These are phyloP conservation scores for Hexactinellida sp. DNA, from an alignment of 37 sponge, comb jelly and placozoan species.

Conservation along the genomic window DNA sequence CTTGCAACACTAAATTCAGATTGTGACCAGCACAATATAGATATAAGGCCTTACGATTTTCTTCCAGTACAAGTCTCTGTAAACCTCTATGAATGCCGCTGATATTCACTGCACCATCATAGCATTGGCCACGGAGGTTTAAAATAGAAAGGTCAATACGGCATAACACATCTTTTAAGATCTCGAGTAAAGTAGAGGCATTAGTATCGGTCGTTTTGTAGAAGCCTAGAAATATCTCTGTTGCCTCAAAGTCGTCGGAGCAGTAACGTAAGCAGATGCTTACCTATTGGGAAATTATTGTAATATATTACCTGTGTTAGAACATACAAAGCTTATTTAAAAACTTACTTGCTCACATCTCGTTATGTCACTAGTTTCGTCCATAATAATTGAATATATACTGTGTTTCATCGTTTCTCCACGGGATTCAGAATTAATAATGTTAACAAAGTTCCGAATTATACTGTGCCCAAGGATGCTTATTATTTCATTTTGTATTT, in stretches of 20 bases:
- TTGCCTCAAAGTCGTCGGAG: conserved; percentile 14
- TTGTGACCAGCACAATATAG: background rate
- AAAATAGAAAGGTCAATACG: background rate
- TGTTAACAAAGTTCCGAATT: background rate
- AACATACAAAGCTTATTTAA: background rate
- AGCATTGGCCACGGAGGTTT: background rate
- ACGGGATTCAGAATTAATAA: conserved; percentile 11
- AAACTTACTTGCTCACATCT: conserved; percentile 7
- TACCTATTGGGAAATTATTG: conserved; percentile 11
- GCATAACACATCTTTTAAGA: background rate
- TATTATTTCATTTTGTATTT: conserved; percentile 9
- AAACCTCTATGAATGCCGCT: background rate
- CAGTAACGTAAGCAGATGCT: conserved; percentile 5
- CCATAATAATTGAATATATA: conserved; percentile 14
- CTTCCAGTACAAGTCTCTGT: background rate
- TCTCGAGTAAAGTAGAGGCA: background rate
- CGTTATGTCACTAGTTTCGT: conserved; percentile 2
- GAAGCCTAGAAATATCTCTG: background rate
- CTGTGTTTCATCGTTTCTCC: conserved; percentile 4
- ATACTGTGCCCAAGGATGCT: conserved; percentile 13
- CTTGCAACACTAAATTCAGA: background rate
- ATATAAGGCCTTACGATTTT: background rate
- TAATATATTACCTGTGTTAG: background rate
- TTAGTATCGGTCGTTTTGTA: background rate
- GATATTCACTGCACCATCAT: background rate